Base-by-base conservation (phyloP, 2,888 invertebrate genomes). In the Stegana nigrithorax region DNA sequence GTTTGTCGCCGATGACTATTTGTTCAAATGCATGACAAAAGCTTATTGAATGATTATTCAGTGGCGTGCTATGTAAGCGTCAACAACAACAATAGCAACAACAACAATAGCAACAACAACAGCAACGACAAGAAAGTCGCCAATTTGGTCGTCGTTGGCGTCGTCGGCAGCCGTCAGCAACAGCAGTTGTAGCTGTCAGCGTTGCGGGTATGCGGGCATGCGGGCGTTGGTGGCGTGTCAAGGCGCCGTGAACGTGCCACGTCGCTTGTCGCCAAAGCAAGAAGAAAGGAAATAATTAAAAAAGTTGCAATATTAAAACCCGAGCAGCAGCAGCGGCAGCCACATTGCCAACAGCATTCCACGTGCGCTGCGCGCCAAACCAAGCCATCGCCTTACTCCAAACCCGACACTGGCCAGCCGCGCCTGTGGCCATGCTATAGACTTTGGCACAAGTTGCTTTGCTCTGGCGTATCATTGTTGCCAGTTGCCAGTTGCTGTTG, bases 271-370 rank as follows among this genome's bases (percentile, higher is more conserved):
- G 36, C 53, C n/a, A n/a, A 14, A 44, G 27, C 32, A 55, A 55
- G 32, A 62, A 66, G n/a, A n/a, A 67, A 78, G 81, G 76, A 81
- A 81, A 83, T 81, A 83, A 81, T 81, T 81, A 83, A 81, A 83
- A 81, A 82, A 81, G 83, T 81, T 81, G 70, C 73, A 83, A 82
- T 82, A 83, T 81, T 81, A 82, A 83, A 83, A 82, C 71, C n/a
- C 67, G 72, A 67, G 65, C 68, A 64, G 62, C 57, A 32, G 19
- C 8, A n/a, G 32, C 32, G 32, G 32, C 32, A 32, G 17, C 14
- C 44, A 66, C 67, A 67, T 62, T 72, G 68, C 71, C 72, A 53
- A 27, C 25, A 17, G 45, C 47, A 44, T 39, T 4, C 1, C 39
- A 17, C 39, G 14, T 39, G n/a, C 14, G 39, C 6, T n/a, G 5